phyloP scores from a whole-genome alignment of 2,888 invertebrate genomes.

The Cremastobaeus sp. region DNA sequence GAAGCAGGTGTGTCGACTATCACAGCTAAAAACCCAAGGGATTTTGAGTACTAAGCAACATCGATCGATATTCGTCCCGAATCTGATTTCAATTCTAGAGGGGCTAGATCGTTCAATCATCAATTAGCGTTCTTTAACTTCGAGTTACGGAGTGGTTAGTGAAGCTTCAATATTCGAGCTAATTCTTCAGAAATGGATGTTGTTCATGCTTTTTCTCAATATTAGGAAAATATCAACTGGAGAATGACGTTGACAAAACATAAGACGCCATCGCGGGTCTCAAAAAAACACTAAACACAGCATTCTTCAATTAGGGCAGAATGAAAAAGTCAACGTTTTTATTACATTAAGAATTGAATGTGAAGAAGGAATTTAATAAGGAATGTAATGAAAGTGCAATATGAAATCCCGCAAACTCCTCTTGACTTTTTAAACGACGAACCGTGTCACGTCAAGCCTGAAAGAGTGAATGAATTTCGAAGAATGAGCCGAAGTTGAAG shows the following conservation, averaged over 20 bases:
- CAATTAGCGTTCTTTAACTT: constrained; percentile 27
- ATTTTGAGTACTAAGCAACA: constrained; percentile 65
- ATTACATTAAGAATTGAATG: constrained; percentile 50
- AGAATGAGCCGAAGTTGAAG: constrained; percentile 63
- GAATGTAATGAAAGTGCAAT: constrained; percentile 56
- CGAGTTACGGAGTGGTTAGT: constrained; percentile 3
- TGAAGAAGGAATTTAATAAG: constrained; percentile 54
- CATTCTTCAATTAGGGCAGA: constrained; percentile 39
- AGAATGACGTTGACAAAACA: neutral
- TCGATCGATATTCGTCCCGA: constrained; percentile 63
- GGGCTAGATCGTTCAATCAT: constrained; percentile 30
- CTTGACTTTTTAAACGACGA: constrained; percentile 68
- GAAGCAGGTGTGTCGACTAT: constrained; percentile 57
- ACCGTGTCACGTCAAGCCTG: constrained; percentile 61
- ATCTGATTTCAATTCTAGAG: constrained; percentile 52
- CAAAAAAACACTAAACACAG: neutral
- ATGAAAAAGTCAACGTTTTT: constrained; percentile 61
- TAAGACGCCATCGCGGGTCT: neutral
- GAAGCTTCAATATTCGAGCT: neutral
- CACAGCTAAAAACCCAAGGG: constrained; percentile 62
- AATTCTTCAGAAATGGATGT: neutral
- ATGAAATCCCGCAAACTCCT: constrained; percentile 56
- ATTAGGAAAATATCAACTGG: constrained; percentile 16
- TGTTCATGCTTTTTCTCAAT: constrained; percentile 22
- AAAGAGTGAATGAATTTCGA: constrained; percentile 68